Conservation (phyloP, 2,888 invertebrate genomes). For the Elysia crispata region DNA sequence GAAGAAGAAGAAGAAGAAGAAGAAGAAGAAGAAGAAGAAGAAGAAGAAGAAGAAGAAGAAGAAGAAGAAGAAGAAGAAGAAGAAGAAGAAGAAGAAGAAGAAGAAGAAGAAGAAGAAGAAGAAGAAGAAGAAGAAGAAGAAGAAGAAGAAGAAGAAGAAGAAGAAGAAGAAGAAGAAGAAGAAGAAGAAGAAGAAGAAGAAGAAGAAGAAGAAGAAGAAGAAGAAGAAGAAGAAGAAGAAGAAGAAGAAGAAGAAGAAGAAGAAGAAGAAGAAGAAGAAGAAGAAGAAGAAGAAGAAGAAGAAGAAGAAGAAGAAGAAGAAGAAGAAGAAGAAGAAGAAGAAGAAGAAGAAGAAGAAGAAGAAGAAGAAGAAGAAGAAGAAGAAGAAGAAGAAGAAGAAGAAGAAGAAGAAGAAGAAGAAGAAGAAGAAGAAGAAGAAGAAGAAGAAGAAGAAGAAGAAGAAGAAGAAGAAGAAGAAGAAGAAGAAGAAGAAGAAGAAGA, state of each 20-base stretch:
- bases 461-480: background rate
- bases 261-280: conserved; percentile 21
- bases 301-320: conserved; percentile 36
- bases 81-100: conserved; percentile 13
- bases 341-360: conserved; percentile 35
- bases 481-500: background rate
- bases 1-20: conserved; percentile 44
- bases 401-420: conserved; percentile 16
- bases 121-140: background rate
- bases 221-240: conserved; percentile 6
- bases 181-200: background rate
- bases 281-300: conserved; percentile 35
- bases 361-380: conserved; percentile 13
- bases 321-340: conserved; percentile 37
- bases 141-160: background rate
- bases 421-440: too few relatives aligned
- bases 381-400: conserved; percentile 9
- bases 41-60: conserved; percentile 14
- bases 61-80: conserved; percentile 15
- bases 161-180: conserved; percentile 13
- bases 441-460: background rate
- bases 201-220: conserved; percentile 12
- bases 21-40: conserved; percentile 30
- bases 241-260: background rate
- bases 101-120: background rate